Evolutionary conservation across 2,113 vertebrate species (phyloP).

Genomic region (Eudyptes chrysolophus): DNA sequence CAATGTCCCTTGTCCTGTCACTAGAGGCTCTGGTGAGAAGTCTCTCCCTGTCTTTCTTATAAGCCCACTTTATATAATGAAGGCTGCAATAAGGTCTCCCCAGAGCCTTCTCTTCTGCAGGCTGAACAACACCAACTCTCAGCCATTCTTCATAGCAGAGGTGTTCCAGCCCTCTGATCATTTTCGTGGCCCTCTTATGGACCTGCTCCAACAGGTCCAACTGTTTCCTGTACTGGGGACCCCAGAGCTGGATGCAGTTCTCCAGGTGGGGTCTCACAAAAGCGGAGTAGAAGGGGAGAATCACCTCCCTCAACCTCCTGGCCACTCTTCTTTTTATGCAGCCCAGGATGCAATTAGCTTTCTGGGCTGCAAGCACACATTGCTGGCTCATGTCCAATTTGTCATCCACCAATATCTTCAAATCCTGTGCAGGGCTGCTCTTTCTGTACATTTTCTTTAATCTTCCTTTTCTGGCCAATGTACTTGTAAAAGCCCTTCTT

Average conservation of each 20-base stretch:
- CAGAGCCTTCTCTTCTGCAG: neutral
- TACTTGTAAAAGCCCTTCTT: neutral
- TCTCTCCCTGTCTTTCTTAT: neutral
- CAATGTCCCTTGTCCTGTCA: neutral
- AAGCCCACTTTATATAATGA: neutral
- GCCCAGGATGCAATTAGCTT: neutral
- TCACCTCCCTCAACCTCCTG: neutral
- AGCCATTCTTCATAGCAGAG: neutral
- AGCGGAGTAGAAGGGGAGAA: neutral
- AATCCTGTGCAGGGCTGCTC: neutral
- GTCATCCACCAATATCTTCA: neutral
- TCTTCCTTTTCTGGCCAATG: neutral
- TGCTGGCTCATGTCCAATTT: neutral
- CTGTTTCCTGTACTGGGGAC: no score
- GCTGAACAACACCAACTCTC: neutral
- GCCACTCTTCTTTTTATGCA: neutral
- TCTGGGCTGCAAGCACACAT: neutral
- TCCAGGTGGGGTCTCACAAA: neutral
- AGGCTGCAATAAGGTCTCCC: no score
- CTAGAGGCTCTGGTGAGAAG: neutral
- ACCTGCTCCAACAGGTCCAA: neutral
- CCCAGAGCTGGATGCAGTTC: neutral
- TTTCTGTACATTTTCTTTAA: neutral
- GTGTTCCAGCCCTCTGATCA: neutral
- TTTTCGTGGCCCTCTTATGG: neutral